Percentiles rank a stretch among this genome's conserved stretches.
These are phyloP conservation scores for Theretra japonica DNA, from an alignment of 2,888 invertebrate species.

Conservation along the genomic window DNA sequence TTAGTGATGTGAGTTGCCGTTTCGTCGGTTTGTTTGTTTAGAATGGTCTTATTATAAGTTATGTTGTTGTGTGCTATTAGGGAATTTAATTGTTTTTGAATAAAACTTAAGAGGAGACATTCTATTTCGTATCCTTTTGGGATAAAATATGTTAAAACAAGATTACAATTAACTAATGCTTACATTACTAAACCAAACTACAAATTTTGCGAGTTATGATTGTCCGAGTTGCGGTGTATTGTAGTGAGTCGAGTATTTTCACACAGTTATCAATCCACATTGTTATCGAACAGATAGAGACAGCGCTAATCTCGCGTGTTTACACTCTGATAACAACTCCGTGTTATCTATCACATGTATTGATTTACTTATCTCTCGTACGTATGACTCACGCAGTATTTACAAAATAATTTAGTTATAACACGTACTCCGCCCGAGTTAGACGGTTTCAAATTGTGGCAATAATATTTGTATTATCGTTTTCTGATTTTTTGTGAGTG, in stretches of 20 bases:
- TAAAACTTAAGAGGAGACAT: background rate
- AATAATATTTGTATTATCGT: no score
- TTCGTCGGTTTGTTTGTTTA: background rate
- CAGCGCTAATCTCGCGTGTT: background rate
- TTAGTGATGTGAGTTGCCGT: background rate
- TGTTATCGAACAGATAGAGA: conserved; percentile 1
- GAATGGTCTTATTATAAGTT: background rate
- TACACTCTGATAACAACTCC: background rate
- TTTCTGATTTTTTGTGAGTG: no score
- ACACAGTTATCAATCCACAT: background rate
- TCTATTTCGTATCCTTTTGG: no score
- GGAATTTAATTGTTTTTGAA: background rate
- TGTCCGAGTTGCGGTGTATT: background rate
- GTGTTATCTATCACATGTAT: conserved; percentile 13
- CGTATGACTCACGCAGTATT: background rate
- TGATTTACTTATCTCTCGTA: background rate
- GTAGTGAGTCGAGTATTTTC: background rate
- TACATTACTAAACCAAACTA: no score
- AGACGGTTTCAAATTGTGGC: no score
- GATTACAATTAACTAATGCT: no score
- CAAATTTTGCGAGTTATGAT: background rate
- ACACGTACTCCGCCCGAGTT: no score
- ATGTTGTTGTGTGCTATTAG: background rate
- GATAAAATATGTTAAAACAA: no score
- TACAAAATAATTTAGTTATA: background rate